Evolutionary conservation across 2,113 vertebrate genomes (phyloP).

Genomic region (Chaetodon trifascialis): DNA sequence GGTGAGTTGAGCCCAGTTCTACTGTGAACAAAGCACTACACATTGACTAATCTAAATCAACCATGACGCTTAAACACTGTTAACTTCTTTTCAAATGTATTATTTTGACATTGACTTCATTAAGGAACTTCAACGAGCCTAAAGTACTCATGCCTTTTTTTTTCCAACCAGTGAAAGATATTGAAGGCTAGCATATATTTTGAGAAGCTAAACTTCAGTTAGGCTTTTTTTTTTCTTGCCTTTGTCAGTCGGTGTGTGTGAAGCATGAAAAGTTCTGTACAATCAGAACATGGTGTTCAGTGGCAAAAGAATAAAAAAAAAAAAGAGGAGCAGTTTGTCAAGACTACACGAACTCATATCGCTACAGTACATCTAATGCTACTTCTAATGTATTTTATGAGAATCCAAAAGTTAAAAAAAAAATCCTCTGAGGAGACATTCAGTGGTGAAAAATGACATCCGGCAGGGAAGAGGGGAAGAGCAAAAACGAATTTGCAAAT

Average conservation of each 20-base stretch:
- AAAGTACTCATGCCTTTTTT: constrained; percentile 66
- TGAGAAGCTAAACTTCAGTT: constrained; percentile 52
- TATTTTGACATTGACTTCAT: constrained; percentile 72
- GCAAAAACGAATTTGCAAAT: constrained; percentile 43
- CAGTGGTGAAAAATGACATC: constrained; percentile 43
- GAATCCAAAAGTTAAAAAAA: constrained; percentile 28
- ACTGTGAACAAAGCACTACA: constrained; percentile 75
- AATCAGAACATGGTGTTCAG: constrained; percentile 60
- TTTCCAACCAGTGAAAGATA: constrained; percentile 66
- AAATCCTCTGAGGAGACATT: constrained; percentile 43
- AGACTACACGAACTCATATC: constrained; percentile 57
- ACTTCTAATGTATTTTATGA: constrained; percentile 62
- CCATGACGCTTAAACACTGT: constrained; percentile 72
- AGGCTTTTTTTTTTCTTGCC: constrained; percentile 43
- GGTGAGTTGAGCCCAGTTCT: constrained; percentile 70
- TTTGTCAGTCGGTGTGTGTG: constrained; percentile 46
- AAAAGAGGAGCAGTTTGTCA: constrained; percentile 45
- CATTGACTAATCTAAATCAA: constrained; percentile 79
- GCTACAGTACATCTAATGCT: constrained; percentile 75
- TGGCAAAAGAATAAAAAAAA: constrained; percentile 25
- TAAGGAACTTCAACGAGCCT: constrained; percentile 63
- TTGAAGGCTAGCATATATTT: constrained; percentile 66
- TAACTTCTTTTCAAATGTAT: constrained; percentile 65
- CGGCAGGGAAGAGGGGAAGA: constrained; percentile 35
- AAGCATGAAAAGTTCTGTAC: constrained; percentile 62